Percentiles rank a stretch among this genome's conserved stretches.
Evolutionary conservation across 2,888 invertebrate species (phyloP).

Genomic region (Lasioglossum oenotherae): DNA sequence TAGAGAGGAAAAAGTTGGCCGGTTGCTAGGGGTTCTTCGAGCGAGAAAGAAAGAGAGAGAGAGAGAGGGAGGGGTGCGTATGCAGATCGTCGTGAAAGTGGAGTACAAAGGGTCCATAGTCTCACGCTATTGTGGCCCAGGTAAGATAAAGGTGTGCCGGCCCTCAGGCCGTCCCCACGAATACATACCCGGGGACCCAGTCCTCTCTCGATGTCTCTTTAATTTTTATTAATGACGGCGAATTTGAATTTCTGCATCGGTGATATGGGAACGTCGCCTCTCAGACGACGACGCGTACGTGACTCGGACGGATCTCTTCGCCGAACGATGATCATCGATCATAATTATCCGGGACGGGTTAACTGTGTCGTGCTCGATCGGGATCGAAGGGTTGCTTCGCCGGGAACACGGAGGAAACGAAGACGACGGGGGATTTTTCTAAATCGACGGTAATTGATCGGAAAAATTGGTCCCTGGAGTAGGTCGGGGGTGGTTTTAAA

Average conservation of each 20-base stretch:
- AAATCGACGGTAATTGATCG: neutral
- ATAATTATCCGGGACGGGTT: slow-evolving; percentile 75
- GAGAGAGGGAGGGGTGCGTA: slow-evolving; percentile 75
- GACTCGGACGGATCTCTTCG: slow-evolving; percentile 65
- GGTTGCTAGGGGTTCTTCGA: slow-evolving; percentile 29
- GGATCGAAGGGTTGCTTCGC: slow-evolving; percentile 3
- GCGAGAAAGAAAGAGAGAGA: slow-evolving; percentile 21
- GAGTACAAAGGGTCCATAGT: slow-evolving; percentile 83
- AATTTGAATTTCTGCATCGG: slow-evolving; percentile 84
- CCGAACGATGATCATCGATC: slow-evolving; percentile 75
- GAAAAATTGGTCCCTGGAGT: neutral
- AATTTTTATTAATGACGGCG: slow-evolving; percentile 84
- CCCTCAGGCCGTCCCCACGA: slow-evolving; percentile 37
- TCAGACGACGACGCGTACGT: slow-evolving; percentile 69
- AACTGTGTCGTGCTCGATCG: slow-evolving; percentile 16
- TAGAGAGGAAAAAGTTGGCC: slow-evolving; percentile 22
- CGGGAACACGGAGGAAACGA: neutral
- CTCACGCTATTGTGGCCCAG: slow-evolving; percentile 84
- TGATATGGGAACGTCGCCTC: slow-evolving; percentile 82
- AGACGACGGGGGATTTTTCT: neutral
- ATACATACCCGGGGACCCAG: slow-evolving; percentile 49
- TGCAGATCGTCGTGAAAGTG: slow-evolving; percentile 82
- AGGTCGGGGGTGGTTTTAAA: neutral
- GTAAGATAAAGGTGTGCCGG: slow-evolving; percentile 82
- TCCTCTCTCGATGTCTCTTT: slow-evolving; percentile 82